phyloP scores from a whole-genome alignment of 2,797 vertebrate genomes.

The Crypturellus tataupa region DNA sequence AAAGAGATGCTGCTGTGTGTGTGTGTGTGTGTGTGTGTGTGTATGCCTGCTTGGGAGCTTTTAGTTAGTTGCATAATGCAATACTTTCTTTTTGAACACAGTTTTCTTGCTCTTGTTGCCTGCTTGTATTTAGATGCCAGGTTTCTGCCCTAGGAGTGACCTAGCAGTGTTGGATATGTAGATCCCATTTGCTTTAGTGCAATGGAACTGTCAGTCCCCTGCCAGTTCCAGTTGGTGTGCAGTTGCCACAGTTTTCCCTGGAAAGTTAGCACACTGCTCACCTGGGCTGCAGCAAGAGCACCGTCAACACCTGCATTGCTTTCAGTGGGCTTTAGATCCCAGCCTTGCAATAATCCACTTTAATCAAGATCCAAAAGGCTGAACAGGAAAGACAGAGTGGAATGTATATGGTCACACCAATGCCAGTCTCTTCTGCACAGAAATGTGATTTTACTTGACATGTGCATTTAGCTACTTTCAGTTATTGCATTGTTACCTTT shows the following conservation, averaged over 20 bases:
- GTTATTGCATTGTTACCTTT: neutral
- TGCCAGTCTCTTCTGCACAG: neutral
- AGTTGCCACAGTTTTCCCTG: neutral
- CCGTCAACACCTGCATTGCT: neutral
- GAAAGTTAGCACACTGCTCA: neutral
- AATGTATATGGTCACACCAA: neutral
- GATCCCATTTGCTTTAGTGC: neutral
- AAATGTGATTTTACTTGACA: neutral
- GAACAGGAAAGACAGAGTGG: neutral
- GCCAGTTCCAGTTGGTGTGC: neutral
- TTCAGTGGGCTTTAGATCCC: neutral
- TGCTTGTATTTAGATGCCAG: neutral
- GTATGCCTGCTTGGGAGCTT: neutral
- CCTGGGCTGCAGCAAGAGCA: neutral
- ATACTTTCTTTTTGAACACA: neutral
- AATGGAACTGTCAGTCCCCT: neutral
- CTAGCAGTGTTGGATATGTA: neutral
- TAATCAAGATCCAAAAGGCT: neutral
- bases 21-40: too few species aligned
- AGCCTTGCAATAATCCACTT: neutral
- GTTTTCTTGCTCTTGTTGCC: neutral
- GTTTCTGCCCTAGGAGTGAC: neutral
- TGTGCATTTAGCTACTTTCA: neutral
- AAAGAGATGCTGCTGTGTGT: neutral
- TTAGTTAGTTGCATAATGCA: neutral